Percentiles rank a stretch among this genome's conserved stretches.
Evolutionary conservation across 2,888 invertebrate genomes (phyloP).

Genomic region (Teinopalpus imperialis): DNA sequence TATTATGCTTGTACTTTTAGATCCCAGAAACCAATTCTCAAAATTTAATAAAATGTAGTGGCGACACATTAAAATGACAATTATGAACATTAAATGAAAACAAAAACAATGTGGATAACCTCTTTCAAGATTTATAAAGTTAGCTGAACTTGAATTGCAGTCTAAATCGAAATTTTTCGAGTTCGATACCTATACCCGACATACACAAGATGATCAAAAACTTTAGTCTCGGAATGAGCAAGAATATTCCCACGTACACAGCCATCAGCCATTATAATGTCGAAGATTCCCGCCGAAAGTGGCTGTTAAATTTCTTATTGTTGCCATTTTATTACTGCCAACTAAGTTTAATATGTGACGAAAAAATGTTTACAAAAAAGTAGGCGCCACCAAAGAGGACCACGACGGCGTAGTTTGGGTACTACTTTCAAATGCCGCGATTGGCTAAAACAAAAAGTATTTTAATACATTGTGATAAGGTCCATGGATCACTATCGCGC

Average conservation of each 20-base stretch:
- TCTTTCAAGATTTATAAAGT: no score
- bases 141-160: no score
- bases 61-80: no score
- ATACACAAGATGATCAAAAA: constrained; percentile 31
- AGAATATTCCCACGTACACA: constrained; percentile 45
- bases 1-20: no score
- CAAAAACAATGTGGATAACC: no score
- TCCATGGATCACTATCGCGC: constrained; percentile 3
- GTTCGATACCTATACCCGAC: no score
- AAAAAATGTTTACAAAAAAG: constrained; percentile 76
- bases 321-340: constrained; percentile 77
- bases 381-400: constrained; percentile 73
- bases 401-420: constrained; percentile 33
- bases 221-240: constrained; percentile 32
- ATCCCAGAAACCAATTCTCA: no score
- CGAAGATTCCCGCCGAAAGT: constrained; percentile 58
- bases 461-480: constrained; percentile 6
- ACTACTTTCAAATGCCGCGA: constrained; percentile 1
- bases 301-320: constrained; percentile 69
- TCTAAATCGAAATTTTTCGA: no score
- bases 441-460: neutral
- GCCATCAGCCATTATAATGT: constrained; percentile 53
- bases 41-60: no score
- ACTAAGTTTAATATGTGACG: constrained; percentile 64
- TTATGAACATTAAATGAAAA: no score